These are phyloP conservation scores for Emydoidea blandingii DNA, from an alignment of 2,797 vertebrate genomes.

Conservation along the genomic window DNA sequence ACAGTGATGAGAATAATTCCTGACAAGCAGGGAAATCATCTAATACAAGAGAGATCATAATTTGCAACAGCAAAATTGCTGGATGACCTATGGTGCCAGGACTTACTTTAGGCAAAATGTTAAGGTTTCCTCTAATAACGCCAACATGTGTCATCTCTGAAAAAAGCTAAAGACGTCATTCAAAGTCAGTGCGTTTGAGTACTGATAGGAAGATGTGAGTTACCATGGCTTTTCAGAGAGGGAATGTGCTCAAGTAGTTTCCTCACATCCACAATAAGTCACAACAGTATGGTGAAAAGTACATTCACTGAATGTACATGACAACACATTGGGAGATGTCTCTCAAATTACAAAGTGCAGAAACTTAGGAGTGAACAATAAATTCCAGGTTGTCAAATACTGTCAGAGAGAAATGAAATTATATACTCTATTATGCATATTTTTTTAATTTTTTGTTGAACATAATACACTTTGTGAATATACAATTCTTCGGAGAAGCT, in stretches of 20 bases:
- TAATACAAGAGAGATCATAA: slow-evolving; percentile 64
- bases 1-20: slow-evolving; percentile 75
- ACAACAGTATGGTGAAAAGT: slow-evolving; percentile 36
- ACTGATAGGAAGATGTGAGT: slow-evolving; percentile 53
- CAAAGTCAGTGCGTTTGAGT: slow-evolving; percentile 29
- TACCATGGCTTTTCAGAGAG: slow-evolving; percentile 16
- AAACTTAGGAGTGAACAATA: slow-evolving; percentile 15
- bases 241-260: not conserved
- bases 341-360: not conserved
- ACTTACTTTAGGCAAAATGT: slow-evolving; percentile 51
- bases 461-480: slow-evolving; percentile 29
- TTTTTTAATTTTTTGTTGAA: slow-evolving; percentile 6
- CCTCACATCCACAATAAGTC: not conserved
- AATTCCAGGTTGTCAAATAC: slow-evolving; percentile 16
- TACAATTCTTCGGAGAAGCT: slow-evolving; percentile 41
- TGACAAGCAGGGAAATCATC: slow-evolving; percentile 66
- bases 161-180: slow-evolving; percentile 55
- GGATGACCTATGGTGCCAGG: slow-evolving; percentile 17
- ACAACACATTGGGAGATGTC: not conserved
- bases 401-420: slow-evolving; percentile 32
- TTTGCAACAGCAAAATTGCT: slow-evolving; percentile 63
- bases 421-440: slow-evolving; percentile 25
- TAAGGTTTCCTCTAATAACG: slow-evolving; percentile 30
- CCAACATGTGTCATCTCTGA: slow-evolving; percentile 51
- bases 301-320: slow-evolving; percentile 36